A percentile compares a stretch with the other conserved stretches of the same genome.
These are phyloP conservation scores for Chrysomallon squamiferum DNA, from an alignment of 1,140 invertebrate genomes.

Conservation along the genomic window DNA sequence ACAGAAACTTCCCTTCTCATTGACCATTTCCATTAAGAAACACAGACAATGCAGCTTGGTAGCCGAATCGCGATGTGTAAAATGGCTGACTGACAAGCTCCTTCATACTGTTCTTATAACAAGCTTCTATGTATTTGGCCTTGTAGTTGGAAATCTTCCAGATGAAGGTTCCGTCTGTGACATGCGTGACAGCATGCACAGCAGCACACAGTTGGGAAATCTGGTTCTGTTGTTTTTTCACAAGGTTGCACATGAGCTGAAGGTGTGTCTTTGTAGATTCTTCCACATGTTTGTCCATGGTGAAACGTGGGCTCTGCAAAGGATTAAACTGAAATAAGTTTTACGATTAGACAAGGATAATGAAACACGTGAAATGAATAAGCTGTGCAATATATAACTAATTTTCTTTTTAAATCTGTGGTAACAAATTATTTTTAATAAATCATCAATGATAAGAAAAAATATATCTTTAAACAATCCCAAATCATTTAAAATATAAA, in stretches of 20 bases:
- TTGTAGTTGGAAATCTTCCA: slow-evolving; percentile 91
- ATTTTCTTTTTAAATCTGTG: no score
- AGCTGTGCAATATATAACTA: no score
- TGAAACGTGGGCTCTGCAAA: slow-evolving; percentile 67
- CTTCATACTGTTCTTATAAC: slow-evolving; percentile 75
- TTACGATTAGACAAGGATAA: slow-evolving; percentile 2
- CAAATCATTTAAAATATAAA: no score
- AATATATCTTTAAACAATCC: no score
- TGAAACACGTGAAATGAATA: not conserved
- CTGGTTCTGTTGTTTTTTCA: slow-evolving; percentile 85
- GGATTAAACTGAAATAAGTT: slow-evolving; percentile 14
- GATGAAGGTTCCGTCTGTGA: slow-evolving; percentile 77
- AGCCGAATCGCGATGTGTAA: slow-evolving; percentile 94
- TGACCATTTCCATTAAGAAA: slow-evolving; percentile 95
- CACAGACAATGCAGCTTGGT: slow-evolving; percentile 90
- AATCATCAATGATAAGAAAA: no score
- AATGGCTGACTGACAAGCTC: slow-evolving; percentile 91
- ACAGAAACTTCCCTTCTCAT: slow-evolving; percentile 89
- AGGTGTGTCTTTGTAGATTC: slow-evolving; percentile 83
- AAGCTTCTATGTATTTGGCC: slow-evolving; percentile 86
- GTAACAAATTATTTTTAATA: no score
- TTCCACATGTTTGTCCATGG: slow-evolving; percentile 85
- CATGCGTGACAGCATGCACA: slow-evolving; percentile 71
- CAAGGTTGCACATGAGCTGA: slow-evolving; percentile 81
- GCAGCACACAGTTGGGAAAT: slow-evolving; percentile 75